These are phyloP conservation scores for Nasonia vitripennis DNA, from an alignment of 1,140 invertebrate genomes.

Conservation along the genomic window DNA sequence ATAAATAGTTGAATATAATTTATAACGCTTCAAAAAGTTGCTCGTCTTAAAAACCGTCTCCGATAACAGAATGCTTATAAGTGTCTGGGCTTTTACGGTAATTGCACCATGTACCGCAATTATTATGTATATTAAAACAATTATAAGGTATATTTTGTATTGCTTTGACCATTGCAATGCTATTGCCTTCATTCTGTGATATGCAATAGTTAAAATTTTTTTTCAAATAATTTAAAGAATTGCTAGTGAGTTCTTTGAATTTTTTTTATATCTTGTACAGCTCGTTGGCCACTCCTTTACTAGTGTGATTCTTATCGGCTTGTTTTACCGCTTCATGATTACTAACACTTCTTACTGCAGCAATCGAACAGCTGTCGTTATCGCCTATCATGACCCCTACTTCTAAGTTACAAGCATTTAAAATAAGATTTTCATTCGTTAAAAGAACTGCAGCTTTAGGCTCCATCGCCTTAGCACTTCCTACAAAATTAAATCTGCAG, in stretches of 20 bases:
- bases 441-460: constrained; percentile 35
- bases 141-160: constrained; percentile 52
- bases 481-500: constrained; percentile 50
- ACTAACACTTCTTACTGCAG: constrained; percentile 4
- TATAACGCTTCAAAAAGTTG: constrained; percentile 46
- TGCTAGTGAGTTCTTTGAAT: constrained; percentile 41
- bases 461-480: constrained; percentile 40
- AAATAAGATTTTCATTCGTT: constrained; percentile 47
- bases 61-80: constrained; percentile 51
- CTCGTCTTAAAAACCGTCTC: constrained; percentile 46
- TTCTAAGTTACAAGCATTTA: constrained; percentile 30
- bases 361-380: constrained; percentile 53
- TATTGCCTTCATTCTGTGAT: constrained; percentile 51
- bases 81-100: constrained; percentile 24
- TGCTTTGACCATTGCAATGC: constrained; percentile 25
- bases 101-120: constrained; percentile 49
- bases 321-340: neutral
- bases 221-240: constrained; percentile 41
- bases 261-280: constrained; percentile 20
- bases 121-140: constrained; percentile 50
- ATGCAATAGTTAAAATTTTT: constrained; percentile 52
- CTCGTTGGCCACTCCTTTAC: neutral
- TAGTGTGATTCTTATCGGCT: constrained; percentile 9
- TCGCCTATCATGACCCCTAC: constrained; percentile 43
- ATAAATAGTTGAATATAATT: constrained; percentile 32